Conservation (phyloP, 2,113 vertebrate species). For the Euleptes europaea region DNA sequence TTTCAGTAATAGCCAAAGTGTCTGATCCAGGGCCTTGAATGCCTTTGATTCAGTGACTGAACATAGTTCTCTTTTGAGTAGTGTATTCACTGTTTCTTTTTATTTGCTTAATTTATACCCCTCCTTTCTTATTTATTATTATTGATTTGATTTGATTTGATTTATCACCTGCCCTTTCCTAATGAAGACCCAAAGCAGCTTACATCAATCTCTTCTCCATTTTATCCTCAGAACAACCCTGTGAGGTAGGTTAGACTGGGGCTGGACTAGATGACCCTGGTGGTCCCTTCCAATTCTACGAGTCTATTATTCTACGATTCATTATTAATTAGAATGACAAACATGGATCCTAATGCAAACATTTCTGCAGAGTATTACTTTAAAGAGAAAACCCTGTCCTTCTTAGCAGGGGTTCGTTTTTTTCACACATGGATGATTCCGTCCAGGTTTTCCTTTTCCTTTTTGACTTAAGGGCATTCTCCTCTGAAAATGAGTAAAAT, state of each 20-base stretch:
- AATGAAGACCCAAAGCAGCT: too few species aligned
- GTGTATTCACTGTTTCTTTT: background rate
- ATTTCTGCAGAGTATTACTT: background rate
- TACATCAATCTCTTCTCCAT: background rate
- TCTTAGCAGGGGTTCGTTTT: too few species aligned
- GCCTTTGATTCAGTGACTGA: background rate
- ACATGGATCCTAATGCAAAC: background rate
- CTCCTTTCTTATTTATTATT: background rate
- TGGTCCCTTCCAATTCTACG: too few species aligned
- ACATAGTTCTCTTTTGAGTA: background rate
- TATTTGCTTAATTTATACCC: background rate
- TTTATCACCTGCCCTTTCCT: too few species aligned
- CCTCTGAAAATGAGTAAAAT: background rate
- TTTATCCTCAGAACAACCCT: constrained; percentile 10
- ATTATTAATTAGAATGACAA: background rate
- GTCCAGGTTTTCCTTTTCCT: background rate
- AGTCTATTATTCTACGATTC: background rate
- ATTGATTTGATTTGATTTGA: too few species aligned
- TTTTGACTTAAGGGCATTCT: background rate
- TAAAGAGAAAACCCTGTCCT: background rate
- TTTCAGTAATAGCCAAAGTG: too few species aligned
- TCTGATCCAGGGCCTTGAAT: background rate
- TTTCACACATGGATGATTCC: background rate
- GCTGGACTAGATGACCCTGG: too few species aligned
- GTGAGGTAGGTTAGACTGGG: too few species aligned